A percentile compares a stretch with the other conserved stretches of the same genome.
Evolutionary conservation across 1,140 invertebrate genomes (phyloP).

Genomic region (Venturia canescens): DNA sequence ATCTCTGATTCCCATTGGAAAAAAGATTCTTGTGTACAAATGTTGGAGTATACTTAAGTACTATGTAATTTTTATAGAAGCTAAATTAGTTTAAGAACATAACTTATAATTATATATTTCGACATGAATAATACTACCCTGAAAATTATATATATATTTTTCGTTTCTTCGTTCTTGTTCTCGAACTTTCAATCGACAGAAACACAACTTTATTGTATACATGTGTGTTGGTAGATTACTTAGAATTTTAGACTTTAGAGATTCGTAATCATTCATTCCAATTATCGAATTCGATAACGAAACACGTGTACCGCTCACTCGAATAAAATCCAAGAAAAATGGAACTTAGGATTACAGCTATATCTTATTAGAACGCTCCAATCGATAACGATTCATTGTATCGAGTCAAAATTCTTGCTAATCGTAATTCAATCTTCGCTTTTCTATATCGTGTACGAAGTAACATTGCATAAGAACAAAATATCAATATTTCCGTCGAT

Average conservation of each 20-base stretch:
- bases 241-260: too few species aligned
- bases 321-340: too few species aligned
- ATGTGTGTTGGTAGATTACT: too few species aligned
- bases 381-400: too few species aligned
- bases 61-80: constrained; percentile 29
- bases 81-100: neutral
- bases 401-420: too few species aligned
- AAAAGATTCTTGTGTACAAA: constrained; percentile 51
- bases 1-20: constrained; percentile 17
- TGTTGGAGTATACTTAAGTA: constrained; percentile 23
- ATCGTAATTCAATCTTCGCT: neutral
- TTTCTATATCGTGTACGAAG: neutral
- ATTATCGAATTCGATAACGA: neutral
- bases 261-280: constrained; percentile 63
- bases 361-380: too few species aligned
- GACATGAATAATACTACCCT: too few species aligned
- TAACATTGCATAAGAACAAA: neutral
- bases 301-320: neutral
- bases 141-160: neutral
- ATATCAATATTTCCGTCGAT: constrained; percentile 4
- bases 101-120: constrained; percentile 4
- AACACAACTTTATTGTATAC: too few species aligned
- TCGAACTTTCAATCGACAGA: too few species aligned
- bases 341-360: too few species aligned
- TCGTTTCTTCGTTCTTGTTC: neutral